Conservation (phyloP, 2,888 invertebrate genomes). For the Orchesellides sinensis region DNA sequence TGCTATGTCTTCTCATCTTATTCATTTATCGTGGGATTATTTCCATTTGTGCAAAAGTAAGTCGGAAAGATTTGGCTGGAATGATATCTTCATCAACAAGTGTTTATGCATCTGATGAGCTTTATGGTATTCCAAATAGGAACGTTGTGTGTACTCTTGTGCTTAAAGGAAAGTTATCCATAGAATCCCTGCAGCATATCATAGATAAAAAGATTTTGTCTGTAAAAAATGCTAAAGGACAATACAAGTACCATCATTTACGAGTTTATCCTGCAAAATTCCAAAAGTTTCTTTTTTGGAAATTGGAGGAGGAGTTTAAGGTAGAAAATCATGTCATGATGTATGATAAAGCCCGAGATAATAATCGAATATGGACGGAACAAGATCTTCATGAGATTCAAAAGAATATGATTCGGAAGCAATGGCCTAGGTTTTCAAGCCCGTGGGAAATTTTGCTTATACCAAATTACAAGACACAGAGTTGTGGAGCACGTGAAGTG, state of each 20-base stretch:
- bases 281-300: conserved; percentile 65
- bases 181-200: conserved; percentile 53
- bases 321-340: conserved; percentile 61
- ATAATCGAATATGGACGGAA: conserved; percentile 65
- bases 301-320: conserved; percentile 65
- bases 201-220: conserved; percentile 62
- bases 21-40: conserved; percentile 44
- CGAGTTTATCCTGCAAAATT: conserved; percentile 64
- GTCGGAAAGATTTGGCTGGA: conserved; percentile 54
- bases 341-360: conserved; percentile 64
- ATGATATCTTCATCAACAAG: conserved; percentile 48
- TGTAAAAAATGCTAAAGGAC: conserved; percentile 49
- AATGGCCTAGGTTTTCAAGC: conserved; percentile 65
- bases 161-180: conserved; percentile 61
- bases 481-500: conserved; percentile 43
- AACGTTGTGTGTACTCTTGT: conserved; percentile 56
- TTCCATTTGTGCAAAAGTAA: conserved; percentile 53
- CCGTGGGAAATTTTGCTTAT: conserved; percentile 67
- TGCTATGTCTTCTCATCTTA: conserved; percentile 47
- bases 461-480: conserved; percentile 60
- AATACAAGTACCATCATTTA: conserved; percentile 50
- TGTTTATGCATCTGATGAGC: conserved; percentile 63
- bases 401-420: conserved; percentile 65
- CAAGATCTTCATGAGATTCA: conserved; percentile 64
- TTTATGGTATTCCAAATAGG: conserved; percentile 66